Base-by-base conservation (phyloP, 2,113 vertebrate genomes). In the Sebastes schlegelii region DNA sequence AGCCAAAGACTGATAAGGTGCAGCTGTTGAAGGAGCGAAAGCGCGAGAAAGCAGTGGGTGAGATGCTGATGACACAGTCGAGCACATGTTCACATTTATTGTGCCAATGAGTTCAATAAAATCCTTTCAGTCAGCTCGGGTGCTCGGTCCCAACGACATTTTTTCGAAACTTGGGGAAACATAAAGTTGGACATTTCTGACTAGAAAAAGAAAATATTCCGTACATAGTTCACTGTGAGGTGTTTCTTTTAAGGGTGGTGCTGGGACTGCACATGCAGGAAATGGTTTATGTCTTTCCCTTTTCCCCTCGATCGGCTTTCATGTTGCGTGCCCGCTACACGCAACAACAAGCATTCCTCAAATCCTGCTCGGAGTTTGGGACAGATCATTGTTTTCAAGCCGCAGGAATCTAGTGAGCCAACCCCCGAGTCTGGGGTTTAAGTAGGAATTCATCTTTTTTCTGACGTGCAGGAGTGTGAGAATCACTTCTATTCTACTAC, bases 1-100 rank as follows among this genome's bases (percentile, higher is more conserved):
- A 58, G 89, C 92, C 90, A 87, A 68, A 70, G 72, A 46, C 85
- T 94, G 92, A 94, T 93, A 92, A 88, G 89, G 83, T 88, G 76
- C 94, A 94, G 94, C 94, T 95, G 93, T 90, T 70, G 86, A 86
- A 70, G 79, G 74, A 73, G 74, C 4, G 12, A 74, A 23, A 67
- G 49, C 64, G 51, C 2, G 11, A 84, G 74, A 72, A 60, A 74
- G 34, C 42, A 49, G 67, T 10, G 69, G 73, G 43, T 65, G 63
- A 87, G 68, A 86, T 74, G 43, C 54, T 16, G 34, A 49, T 51
- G 83, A 82, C 26, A 85, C 4, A 26, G 82, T 86, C 4, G 66
- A 75, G 80, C 85, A 89, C 70, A 43, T 83, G 90, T 26, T 80
- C 62, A 10, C 45, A 11, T 80, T 85, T 86, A 87, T 40, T 62